These are phyloP conservation scores for Streptopelia turtur DNA, from an alignment of 2,797 vertebrate genomes.

Conservation along the genomic window DNA sequence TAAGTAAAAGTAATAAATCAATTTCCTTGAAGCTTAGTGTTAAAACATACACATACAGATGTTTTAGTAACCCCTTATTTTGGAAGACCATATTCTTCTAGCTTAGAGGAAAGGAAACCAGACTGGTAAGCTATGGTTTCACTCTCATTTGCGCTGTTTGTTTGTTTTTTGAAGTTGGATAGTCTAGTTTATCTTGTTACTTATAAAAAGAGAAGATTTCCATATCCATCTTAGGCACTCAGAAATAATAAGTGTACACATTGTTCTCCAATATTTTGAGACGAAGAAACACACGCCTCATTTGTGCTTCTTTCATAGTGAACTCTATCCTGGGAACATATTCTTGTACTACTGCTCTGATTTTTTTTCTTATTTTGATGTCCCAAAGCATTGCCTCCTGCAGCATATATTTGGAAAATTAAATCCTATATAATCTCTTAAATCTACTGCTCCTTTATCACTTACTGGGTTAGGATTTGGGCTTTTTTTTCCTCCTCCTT, in stretches of 20 bases:
- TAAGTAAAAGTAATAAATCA: no score
- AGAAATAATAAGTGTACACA: not conserved
- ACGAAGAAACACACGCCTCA: not conserved
- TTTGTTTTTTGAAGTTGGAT: not conserved
- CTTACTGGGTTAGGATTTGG: slow-evolving; percentile 35
- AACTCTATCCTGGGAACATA: not conserved
- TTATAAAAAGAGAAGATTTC: not conserved
- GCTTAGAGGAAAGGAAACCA: not conserved
- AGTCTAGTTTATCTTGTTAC: not conserved
- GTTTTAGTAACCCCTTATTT: not conserved
- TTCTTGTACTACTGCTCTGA: not conserved
- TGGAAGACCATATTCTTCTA: not conserved
- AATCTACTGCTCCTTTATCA: slow-evolving; percentile 56
- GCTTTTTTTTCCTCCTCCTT: not conserved
- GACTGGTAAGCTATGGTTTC: not conserved
- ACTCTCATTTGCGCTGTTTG: not conserved
- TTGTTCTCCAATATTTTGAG: not conserved
- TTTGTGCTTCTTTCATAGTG: not conserved
- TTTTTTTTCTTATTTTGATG: not conserved
- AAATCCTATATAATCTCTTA: slow-evolving; percentile 59
- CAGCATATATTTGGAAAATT: slow-evolving; percentile 53
- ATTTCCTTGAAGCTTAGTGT: not conserved
- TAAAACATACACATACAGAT: not conserved
- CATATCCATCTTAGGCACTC: not conserved
- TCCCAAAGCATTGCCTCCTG: slow-evolving; percentile 13